A percentile compares a stretch with the other conserved stretches of the same genome.
These are phyloP conservation scores for Marcusenius ussheri DNA, from an alignment of 2,113 vertebrate species.

Conservation along the genomic window DNA sequence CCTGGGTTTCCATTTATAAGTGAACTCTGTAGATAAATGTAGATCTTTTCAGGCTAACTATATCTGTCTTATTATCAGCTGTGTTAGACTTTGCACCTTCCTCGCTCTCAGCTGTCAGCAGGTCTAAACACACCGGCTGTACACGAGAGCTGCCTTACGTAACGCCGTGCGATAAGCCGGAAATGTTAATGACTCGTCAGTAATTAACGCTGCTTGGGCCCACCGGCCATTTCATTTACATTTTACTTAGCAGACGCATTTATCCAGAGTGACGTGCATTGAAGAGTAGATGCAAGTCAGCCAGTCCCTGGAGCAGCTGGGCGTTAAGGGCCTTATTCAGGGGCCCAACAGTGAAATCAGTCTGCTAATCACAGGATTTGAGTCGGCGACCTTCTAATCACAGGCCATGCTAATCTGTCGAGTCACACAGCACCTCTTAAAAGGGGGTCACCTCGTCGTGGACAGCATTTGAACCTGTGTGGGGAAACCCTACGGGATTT, in stretches of 20 bases:
- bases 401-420: neutral
- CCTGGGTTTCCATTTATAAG: neutral
- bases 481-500: neutral
- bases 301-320: neutral
- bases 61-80: neutral
- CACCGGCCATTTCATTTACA: neutral
- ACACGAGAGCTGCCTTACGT: neutral
- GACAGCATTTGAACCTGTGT: neutral
- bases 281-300: neutral
- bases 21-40: neutral
- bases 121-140: neutral
- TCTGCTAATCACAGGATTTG: neutral
- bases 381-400: neutral
- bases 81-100: neutral
- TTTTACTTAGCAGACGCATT: neutral
- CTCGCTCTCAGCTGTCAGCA: neutral
- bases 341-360: neutral
- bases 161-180: neutral
- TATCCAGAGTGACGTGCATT: neutral
- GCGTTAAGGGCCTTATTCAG: neutral
- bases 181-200: neutral
- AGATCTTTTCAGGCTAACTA: neutral
- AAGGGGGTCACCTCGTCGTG: neutral
- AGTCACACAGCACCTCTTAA: neutral
- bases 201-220: neutral